Base-by-base conservation (phyloP, 2,113 vertebrate genomes). In the Notiomystis cincta region DNA sequence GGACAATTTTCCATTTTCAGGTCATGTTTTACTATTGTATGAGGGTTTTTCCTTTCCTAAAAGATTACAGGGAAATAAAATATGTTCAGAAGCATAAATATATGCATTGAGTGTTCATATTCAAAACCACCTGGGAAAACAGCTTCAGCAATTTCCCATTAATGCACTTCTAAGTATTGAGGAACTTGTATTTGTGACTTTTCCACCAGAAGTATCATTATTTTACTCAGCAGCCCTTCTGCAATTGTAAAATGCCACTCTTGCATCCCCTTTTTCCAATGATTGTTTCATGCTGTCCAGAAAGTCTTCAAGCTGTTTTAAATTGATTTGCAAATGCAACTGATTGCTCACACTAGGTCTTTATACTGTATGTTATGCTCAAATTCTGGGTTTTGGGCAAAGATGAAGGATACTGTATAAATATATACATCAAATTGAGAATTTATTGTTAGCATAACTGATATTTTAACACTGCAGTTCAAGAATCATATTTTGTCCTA, bases 311-410 rank as follows among this genome's bases (percentile, higher is more conserved):
- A 64, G 65, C 69, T 89, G 56, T 15, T 81, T 87, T 82, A 84
- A 93, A 94, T n/a, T 70, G 58, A 73, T 94, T 89, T 89, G 37
- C 38, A 93, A 90, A 85, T 76, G 24, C 28, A 93, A 47, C 17
- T 66, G 50, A 89, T 75, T 81, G 44, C 38, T 91, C 38, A 51
- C 4, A 47, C 8, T 90, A 56, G 22, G 7, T 61, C 24, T 80
- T 89, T 64, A 21, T 56, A 9, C 7, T 76, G 2, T 20, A 78
- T 20, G 5, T 38, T 80, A 56, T 54, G 18, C 22, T 92, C 25
- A 57, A 42, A 65, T 37, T 82, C 53, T 82, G 81, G n/a, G 18
- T 83, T 92, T 45, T 42, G 16, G 33, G 33, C 11, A 54, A 81
- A 81, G 35, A 71, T 45, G 31, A 89, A 93, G 11, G 11, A 54